Evolutionary conservation across 1,140 invertebrate genomes (phyloP).

Genomic region (Pseudomyrmex gracilis): DNA sequence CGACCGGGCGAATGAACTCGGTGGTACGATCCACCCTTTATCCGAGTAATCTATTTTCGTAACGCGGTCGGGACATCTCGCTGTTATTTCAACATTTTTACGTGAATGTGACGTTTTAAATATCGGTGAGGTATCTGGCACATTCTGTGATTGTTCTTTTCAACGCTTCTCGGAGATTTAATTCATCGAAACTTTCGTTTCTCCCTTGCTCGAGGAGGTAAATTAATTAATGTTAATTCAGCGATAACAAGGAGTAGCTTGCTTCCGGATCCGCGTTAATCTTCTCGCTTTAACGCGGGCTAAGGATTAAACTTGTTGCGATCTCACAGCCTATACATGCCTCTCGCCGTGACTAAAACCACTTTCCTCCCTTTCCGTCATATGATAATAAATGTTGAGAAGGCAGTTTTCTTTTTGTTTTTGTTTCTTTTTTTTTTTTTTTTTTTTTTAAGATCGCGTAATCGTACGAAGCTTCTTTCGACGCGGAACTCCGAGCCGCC

Average conservation of each 20-base stretch:
- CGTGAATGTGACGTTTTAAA: constrained; percentile 5
- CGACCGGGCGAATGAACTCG: constrained; percentile 3
- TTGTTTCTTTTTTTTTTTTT: no score
- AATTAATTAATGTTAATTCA: constrained; percentile 1
- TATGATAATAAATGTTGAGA: background rate
- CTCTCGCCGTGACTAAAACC: background rate
- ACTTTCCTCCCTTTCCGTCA: background rate
- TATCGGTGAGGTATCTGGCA: background rate
- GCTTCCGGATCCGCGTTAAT: background rate
- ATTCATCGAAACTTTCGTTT: background rate
- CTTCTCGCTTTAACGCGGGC: background rate
- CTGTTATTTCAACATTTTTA: constrained; percentile 30
- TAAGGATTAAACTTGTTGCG: constrained; percentile 45
- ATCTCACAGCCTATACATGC: background rate
- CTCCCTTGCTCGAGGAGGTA: no score
- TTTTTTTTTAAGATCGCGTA: no score
- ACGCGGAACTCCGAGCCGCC: background rate
- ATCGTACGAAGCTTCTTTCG: constrained; percentile 1
- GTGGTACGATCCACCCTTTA: constrained; percentile 7
- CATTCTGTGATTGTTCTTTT: background rate
- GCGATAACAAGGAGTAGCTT: background rate
- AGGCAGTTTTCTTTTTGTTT: constrained; percentile 17
- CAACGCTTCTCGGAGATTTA: background rate
- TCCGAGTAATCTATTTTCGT: constrained; percentile 29
- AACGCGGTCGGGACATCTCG: background rate